Base-by-base conservation (phyloP, 37 sponge, comb jelly and placozoan genomes). In the Crambe crambe region DNA sequence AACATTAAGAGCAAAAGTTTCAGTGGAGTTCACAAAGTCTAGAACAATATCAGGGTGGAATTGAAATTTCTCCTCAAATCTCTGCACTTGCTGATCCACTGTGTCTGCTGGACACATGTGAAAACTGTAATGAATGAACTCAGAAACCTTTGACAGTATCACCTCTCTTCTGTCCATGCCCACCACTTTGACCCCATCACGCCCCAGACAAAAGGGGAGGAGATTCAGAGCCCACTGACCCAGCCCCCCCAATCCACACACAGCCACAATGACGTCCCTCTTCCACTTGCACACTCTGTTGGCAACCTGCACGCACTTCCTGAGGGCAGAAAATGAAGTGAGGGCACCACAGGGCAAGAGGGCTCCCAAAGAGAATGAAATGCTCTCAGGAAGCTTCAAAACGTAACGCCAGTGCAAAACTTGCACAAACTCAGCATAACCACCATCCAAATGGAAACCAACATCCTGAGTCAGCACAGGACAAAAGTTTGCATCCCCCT, bases 11-110 rank as follows among this genome's bases (percentile, higher is more conserved):
- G 26, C 9, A 66, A 80, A 79, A 18, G 86, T 86, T 20, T 42
- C 40, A 26, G 86, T 63, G 4, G 80, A 72, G 39, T 86, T 86
- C 27, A 79, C 86, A 71, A 86, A 86, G 36, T 86, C 86, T 8
- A 86, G 12, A 0, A 86, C 44, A n/a, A 68, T 38, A 56, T 76
- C 58, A 17, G 44, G 38, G n/a, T 51, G 44, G 17, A 29, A 23
- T 0, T 40, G 40, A 17, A 74, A 65, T 25, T 64, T 32, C 5
- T 22, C 67, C 1, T 61, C 3, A 21, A 40, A 78, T 27, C 34
- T 27, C 32, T 62, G 35, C 40, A 72, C 61, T 58, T 72, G 73
- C 29, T 57, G 21, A 38, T 58, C 15, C 0, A 43, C 18, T 29
- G 73, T 30, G 21, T 61, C 23, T 4, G 27, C 32, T 35, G 34